Evolutionary conservation across 2,797 vertebrate genomes (phyloP), one percentile per base, ranked within the genome.

Genomic region (Halcyon chelicuti): DNA sequence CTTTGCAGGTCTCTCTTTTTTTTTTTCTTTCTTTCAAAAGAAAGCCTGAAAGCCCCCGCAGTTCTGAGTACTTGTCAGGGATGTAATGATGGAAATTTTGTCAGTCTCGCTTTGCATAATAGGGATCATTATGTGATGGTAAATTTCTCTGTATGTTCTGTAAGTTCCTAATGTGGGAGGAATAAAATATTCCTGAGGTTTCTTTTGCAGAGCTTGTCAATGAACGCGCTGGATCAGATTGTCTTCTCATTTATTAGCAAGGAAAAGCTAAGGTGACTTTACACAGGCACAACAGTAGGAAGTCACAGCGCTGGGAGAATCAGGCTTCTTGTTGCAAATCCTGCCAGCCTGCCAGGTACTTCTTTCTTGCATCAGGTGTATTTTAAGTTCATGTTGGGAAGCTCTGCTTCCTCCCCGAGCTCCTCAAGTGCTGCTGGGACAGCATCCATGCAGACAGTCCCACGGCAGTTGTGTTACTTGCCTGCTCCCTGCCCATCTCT

Each of bases 21-120:
- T 81, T 79, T 94, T 82, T 49, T 26, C 37, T 73, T 91, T 78
- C 72, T 94, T 90, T 93, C 82, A 75, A 72, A 93, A 95, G 93
- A 91, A 93, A 96, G 81, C 91, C 86, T 96, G 90, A 92, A 96
- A 95, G 51, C 93, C 89, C 85, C 95, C 77, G 31, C 94, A 96
- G 79, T 90, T 96, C 94, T 92, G 90, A 93, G 88, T 60, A 70
- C 94, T 94, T 94, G 96, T 95, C 95, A 96, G 73, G 91, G 79
- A 90, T 94, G 95, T 94, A 95, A 96, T 94, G 95, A 96, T 91
- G 89, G 91, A 96, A 95, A 86, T 93, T 96, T 93, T 96, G 95
- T 96, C 94, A 97, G 94, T 65, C 84, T 92, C n/a, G 1, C 82
- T 95, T 96, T 96, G 95, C 94, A 95, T 97, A 96, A 95, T 96